These are phyloP conservation scores for Microcaecilia unicolor DNA, from an alignment of 2,797 vertebrate genomes.

Conservation along the genomic window DNA sequence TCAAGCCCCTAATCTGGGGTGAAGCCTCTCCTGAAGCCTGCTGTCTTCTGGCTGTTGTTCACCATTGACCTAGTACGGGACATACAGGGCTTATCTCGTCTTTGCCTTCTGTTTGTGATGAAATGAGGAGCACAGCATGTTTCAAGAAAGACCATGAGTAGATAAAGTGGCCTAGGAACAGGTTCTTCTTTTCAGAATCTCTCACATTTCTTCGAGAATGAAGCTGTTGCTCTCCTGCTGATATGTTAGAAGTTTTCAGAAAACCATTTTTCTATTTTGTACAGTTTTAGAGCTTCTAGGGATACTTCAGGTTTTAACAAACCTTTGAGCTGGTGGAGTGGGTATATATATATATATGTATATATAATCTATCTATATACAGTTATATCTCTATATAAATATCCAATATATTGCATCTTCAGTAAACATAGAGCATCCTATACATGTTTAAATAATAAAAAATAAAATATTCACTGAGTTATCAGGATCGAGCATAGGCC, in stretches of 20 bases:
- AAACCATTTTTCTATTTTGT: slow-evolving; percentile 15
- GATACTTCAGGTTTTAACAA: slow-evolving; percentile 38
- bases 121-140: too few species aligned
- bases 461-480: neutral
- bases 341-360: slow-evolving; percentile 9
- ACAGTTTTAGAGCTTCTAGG: slow-evolving; percentile 24
- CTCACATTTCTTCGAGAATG: slow-evolving; percentile 4
- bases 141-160: too few species aligned
- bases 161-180: too few species aligned
- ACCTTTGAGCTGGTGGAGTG: neutral
- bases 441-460: slow-evolving; percentile 33
- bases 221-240: neutral
- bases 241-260: neutral
- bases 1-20: too few species aligned
- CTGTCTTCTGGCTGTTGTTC: too few species aligned
- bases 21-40: too few species aligned
- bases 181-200: too few species aligned
- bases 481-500: too few species aligned
- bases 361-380: slow-evolving; percentile 25
- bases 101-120: too few species aligned
- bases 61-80: too few species aligned
- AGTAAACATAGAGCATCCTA: slow-evolving; percentile 33
- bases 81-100: too few species aligned
- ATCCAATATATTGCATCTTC: slow-evolving; percentile 24
- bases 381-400: slow-evolving; percentile 10